Conservation (phyloP, 2,113 vertebrate species). For the Pelecanoides urinatrix region DNA sequence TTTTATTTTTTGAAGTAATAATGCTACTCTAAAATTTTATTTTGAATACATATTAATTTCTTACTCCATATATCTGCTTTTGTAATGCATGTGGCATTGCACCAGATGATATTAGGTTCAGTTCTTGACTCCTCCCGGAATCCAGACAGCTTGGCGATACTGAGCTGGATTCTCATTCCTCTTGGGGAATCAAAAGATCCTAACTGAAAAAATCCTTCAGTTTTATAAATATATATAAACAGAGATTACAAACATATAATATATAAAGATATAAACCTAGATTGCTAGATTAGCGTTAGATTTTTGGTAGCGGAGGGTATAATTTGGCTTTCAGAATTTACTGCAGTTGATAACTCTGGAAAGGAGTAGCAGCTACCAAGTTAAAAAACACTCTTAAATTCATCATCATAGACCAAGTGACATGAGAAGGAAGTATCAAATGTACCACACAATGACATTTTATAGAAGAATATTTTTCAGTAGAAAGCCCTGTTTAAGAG, state of each 20-base stretch:
- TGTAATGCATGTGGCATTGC: not conserved
- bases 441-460: not conserved
- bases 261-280: not conserved
- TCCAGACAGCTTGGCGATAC: not conserved
- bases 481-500: not conserved
- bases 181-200: not conserved
- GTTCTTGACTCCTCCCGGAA: not conserved
- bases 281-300: not conserved
- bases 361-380: not conserved
- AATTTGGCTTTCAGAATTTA: not conserved
- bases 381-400: not conserved
- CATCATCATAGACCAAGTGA: not conserved
- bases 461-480: not conserved
- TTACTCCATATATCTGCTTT: not conserved
- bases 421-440: not conserved
- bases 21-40: not conserved
- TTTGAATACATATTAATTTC: not conserved
- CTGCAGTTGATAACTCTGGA: not conserved
- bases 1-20: not conserved
- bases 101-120: not conserved
- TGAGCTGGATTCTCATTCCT: not conserved
- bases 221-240: not conserved
- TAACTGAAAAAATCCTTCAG: not conserved
- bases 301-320: not conserved
- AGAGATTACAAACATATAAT: not conserved